A percentile compares a stretch with the other conserved stretches of the same genome.
Conservation (phyloP, 2,113 vertebrate species). For the Aramus guarauna region DNA sequence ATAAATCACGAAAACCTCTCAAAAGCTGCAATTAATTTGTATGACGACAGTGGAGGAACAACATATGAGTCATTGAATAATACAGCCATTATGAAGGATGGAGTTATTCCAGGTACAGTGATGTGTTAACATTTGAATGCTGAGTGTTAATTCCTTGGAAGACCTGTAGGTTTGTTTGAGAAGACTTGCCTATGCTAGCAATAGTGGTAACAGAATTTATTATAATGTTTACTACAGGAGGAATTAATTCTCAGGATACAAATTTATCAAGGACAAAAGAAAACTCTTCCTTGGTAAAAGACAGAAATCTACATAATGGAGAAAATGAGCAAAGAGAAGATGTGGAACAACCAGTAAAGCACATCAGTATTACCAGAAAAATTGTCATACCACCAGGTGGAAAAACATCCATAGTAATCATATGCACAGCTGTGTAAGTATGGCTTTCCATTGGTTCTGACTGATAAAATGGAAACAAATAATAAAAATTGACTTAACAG, state of each 20-base stretch:
- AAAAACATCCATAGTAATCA: constrained; percentile 68
- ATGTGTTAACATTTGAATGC: background rate
- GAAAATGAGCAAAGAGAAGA: background rate
- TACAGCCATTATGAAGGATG: background rate
- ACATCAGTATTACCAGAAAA: background rate
- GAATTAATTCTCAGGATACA: background rate
- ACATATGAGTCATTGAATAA: background rate
- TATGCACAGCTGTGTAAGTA: constrained; percentile 77
- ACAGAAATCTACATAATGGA: background rate
- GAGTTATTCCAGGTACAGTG: constrained; percentile 42
- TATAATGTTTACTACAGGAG: background rate
- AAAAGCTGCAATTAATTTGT: background rate
- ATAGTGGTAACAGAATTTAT: background rate
- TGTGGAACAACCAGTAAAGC: background rate
- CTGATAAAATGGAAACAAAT: background rate
- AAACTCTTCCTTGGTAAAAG: background rate
- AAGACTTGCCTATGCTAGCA: background rate
- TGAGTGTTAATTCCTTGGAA: background rate
- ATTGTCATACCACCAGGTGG: constrained; percentile 76
- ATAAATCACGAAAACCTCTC: background rate
- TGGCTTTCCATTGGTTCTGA: background rate
- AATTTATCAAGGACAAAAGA: background rate
- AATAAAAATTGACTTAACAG: background rate
- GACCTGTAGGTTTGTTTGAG: background rate
- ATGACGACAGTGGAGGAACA: background rate